Evolutionary conservation across 2,797 vertebrate species (phyloP).

Genomic region (Choloepus didactylus): DNA sequence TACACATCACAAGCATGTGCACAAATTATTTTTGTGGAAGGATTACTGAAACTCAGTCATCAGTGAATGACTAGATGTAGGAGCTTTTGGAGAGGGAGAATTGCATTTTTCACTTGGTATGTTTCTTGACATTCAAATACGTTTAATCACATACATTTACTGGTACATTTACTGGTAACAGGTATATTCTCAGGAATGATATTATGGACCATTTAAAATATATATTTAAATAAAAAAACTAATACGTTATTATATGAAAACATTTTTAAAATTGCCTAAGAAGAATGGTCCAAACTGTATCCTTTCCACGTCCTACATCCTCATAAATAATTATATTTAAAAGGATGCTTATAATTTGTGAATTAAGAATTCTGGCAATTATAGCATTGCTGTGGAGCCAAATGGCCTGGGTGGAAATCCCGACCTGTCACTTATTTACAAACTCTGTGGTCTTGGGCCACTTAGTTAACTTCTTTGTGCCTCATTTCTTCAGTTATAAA

Average conservation of each 20-base stretch:
- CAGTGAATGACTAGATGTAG: neutral
- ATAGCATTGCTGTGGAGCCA: neutral
- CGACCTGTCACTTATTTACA: neutral
- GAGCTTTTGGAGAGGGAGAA: neutral
- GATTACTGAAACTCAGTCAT: neutral
- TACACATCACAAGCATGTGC: neutral
- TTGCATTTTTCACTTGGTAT: neutral
- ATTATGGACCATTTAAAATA: neutral
- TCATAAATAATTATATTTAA: neutral
- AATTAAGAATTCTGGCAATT: neutral
- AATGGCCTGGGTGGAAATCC: neutral
- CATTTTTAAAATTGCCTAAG: neutral
- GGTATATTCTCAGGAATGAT: neutral
- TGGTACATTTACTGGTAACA: neutral
- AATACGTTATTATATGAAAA: neutral
- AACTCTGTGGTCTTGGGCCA: neutral
- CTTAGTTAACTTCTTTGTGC: neutral
- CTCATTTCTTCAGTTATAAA: constrained; percentile 43
- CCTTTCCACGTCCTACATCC: neutral
- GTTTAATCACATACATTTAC: neutral
- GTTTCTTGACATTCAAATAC: neutral
- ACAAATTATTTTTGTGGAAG: constrained; percentile 2
- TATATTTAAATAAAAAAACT: neutral
- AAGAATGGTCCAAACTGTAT: neutral
- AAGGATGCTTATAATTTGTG: neutral